Base-by-base conservation (phyloP, 2,797 vertebrate genomes). In the Anguilla anguilla region DNA sequence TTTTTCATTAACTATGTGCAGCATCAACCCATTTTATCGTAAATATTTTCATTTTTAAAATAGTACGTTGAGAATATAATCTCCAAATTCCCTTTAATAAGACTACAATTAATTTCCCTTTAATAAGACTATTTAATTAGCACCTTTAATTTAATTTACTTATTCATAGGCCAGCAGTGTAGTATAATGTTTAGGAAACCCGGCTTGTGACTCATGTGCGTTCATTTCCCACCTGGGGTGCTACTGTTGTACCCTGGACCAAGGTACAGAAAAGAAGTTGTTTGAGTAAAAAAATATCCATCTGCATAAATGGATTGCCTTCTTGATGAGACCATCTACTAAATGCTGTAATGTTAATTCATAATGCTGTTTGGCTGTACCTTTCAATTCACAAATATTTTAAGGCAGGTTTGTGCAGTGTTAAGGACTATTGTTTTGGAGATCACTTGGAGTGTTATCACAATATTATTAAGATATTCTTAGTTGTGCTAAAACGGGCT, bases 21-120 rank as follows among this genome's bases (percentile, higher is more conserved):
- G 19, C 67, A 43, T 57, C 61, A 85, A 46, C 61, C 43, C 19
- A 69, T 11, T 85, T 85, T 49, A 31, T 49, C 11, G 13, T 28
- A 46, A 69, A 67, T 85, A 85, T 85, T 69, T 85, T n/a, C 22
- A 49, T 49, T 72, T 43, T 17, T 19, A 67, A 64, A 85, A 3
- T 15, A 85, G 19, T 43, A 49, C 69, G 7, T 19, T 85, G 64
- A 67, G 7, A 39, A 67, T 61, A 5, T 64, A 69, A 85, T 61
- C 59, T 43, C 74, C 74, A 19, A 69, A 85, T 67, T 51, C 11
- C 9, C 6, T 6, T 39, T 7, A 49, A 69, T 46, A 39, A n/a
- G 59, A 5, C 61, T 25, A 11, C 2, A 31, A 46, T 46, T 46
- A 46, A 46, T 46, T 67, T 51, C 11, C 9, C 6, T 6, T 39